phyloP scores from a whole-genome alignment of 2,888 invertebrate species.

The Onchidella celtica region DNA sequence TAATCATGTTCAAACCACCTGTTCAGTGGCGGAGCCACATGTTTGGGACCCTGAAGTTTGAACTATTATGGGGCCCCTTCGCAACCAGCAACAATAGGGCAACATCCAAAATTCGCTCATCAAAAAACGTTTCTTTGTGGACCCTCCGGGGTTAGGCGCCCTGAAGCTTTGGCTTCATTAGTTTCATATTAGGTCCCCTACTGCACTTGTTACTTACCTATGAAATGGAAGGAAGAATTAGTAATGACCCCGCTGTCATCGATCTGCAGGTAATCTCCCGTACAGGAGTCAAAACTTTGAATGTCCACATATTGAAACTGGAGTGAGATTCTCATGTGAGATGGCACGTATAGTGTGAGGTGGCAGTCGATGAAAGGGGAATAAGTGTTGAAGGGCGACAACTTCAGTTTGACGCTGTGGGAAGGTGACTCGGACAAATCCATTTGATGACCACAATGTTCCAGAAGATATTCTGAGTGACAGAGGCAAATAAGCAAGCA shows the following conservation, averaged over 20 bases:
- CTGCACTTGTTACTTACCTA: neutral
- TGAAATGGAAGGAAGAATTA: neutral
- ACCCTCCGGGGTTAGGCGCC: too few relatives aligned
- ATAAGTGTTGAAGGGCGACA: neutral
- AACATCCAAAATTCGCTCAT: neutral
- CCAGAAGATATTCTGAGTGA: neutral
- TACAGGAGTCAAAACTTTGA: neutral
- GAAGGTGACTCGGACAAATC: neutral
- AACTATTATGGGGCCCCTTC: too few relatives aligned
- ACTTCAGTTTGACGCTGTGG: neutral
- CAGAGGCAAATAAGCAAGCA: neutral
- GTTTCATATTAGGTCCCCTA: neutral
- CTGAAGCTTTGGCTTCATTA: too few relatives aligned
- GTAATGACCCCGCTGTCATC: neutral
- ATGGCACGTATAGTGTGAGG: neutral
- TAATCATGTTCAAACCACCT: too few relatives aligned
- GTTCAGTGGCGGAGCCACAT: too few relatives aligned
- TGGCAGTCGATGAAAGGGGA: neutral
- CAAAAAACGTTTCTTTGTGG: too few relatives aligned
- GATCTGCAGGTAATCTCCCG: conserved; percentile 9
- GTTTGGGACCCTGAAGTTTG: neutral
- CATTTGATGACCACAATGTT: conserved; percentile 8
- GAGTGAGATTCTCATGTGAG: neutral
- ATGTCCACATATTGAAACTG: conserved; percentile 1
- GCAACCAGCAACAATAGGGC: neutral